Evolutionary conservation across 2,888 invertebrate species (phyloP).

Genomic region (Pollenia griseotomentosa): DNA sequence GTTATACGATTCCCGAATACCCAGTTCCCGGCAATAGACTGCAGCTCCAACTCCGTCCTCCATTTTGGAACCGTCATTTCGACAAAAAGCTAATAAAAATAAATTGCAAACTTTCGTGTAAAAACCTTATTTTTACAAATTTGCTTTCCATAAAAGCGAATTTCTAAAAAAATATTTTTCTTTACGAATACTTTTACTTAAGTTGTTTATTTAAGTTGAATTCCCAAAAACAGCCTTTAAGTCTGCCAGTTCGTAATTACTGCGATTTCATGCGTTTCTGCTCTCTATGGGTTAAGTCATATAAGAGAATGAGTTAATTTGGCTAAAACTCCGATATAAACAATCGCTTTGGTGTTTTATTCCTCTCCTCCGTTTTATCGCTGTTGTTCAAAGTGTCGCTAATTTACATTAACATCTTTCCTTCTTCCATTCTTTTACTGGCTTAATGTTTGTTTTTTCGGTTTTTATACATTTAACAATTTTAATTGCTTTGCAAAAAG

Average conservation of each 20-base stretch:
- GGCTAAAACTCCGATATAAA: conserved; percentile 43
- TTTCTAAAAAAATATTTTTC: too few species aligned
- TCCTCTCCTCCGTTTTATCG: background rate
- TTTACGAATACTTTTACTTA: too few species aligned
- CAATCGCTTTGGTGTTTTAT: conserved; percentile 27
- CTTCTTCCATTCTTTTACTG: conserved; percentile 17
- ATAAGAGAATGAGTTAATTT: conserved; percentile 55
- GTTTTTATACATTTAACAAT: conserved; percentile 51
- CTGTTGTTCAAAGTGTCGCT: conserved; percentile 62
- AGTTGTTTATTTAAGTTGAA: too few species aligned
- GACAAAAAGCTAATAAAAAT: too few species aligned
- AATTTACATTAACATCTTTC: conserved; percentile 70
- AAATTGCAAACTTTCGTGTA: too few species aligned
- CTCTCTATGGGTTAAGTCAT: conserved; percentile 33
- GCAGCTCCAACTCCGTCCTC: too few species aligned
- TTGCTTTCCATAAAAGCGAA: too few species aligned
- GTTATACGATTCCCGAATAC: too few species aligned
- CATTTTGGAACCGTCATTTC: too few species aligned
- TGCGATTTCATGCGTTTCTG: background rate
- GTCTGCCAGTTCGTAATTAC: background rate
- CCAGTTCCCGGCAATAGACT: too few species aligned
- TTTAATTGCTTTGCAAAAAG: conserved; percentile 56
- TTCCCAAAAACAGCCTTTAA: background rate
- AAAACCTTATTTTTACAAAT: too few species aligned
- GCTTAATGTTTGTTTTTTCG: conserved; percentile 37